Percentiles rank a stretch among this genome's conserved stretches.
phyloP scores from a whole-genome alignment of 2,888 invertebrate species.

The Cantharis rustica region DNA sequence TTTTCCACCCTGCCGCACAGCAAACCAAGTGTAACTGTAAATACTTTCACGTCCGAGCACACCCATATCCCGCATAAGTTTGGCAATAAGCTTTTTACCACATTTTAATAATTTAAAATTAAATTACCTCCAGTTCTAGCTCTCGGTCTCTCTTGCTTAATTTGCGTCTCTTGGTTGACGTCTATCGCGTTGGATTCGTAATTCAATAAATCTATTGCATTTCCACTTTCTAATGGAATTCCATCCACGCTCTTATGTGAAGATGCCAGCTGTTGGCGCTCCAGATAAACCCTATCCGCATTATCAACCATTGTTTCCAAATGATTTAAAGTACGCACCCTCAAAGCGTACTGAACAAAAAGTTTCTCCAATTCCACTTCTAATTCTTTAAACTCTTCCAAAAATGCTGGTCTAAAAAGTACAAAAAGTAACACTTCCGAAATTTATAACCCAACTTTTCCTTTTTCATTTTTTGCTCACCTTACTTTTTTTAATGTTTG shows the following conservation, averaged over 20 bases:
- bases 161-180: conserved; percentile 44
- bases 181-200: conserved; percentile 40
- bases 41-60: neutral
- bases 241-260: conserved; percentile 62
- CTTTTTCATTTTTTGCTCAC: conserved; percentile 52
- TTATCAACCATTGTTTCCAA: conserved; percentile 86
- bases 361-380: conserved; percentile 83
- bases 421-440: neutral
- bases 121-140: conserved; percentile 64
- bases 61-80: neutral
- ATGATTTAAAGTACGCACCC: conserved; percentile 86
- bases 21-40: neutral
- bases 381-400: conserved; percentile 91
- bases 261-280: conserved; percentile 69
- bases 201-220: conserved; percentile 42
- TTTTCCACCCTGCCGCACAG: neutral
- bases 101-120: neutral
- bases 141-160: conserved; percentile 58
- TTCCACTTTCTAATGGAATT: conserved; percentile 54
- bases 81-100: neutral
- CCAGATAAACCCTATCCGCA: conserved; percentile 76
- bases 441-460: neutral
- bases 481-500: conserved; percentile 94
- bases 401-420: conserved; percentile 81
- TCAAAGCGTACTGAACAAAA: conserved; percentile 86